A percentile compares a stretch with the other conserved stretches of the same genome.
phyloP scores from a whole-genome alignment of 2,113 vertebrate genomes.

The Peucedramus taeniatus region DNA sequence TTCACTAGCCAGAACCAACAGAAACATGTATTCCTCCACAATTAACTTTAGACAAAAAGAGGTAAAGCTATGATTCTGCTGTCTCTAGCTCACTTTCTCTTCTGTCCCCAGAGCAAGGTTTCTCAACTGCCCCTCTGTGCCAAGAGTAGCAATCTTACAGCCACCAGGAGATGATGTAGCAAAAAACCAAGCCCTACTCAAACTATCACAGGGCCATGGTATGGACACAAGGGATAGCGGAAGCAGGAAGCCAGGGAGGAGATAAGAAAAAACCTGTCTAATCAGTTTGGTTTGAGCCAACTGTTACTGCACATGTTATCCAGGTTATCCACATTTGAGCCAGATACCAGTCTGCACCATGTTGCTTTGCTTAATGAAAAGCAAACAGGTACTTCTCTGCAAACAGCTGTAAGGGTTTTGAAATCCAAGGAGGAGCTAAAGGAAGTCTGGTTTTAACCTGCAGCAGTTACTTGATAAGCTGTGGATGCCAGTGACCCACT shows the following conservation, averaged over 20 bases:
- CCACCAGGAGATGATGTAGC: background rate
- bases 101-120: background rate
- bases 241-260: background rate
- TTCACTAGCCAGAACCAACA: background rate
- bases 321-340: background rate
- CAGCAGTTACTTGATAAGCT: background rate
- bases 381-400: background rate
- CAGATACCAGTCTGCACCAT: background rate
- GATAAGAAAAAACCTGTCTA: background rate
- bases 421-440: background rate
- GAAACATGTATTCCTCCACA: background rate
- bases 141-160: background rate
- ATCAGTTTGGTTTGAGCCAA: background rate
- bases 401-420: background rate
- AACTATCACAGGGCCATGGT: background rate
- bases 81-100: background rate
- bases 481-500: background rate
- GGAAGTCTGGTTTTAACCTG: background rate
- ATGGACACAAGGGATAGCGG: rapidly evolving
- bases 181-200: background rate
- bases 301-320: background rate
- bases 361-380: background rate
- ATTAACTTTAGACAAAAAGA: background rate
- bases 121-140: background rate
- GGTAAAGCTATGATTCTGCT: background rate